phyloP scores from a whole-genome alignment of 1,140 invertebrate species.

The Drosophila ercepeae region DNA sequence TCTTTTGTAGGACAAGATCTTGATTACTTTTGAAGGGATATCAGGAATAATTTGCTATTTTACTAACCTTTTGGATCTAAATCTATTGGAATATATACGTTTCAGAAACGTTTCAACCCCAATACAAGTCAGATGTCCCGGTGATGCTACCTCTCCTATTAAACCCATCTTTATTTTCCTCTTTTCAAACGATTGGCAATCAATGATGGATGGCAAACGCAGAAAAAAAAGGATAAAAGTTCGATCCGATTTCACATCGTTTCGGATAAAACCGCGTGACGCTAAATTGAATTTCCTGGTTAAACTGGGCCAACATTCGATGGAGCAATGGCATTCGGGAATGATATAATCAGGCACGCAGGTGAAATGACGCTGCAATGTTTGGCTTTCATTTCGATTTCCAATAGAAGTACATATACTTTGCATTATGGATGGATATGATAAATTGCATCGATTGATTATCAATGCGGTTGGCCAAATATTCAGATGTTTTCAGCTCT shows the following conservation, averaged over 20 bases:
- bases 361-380: slow-evolving; percentile 53
- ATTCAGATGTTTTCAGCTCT: background rate
- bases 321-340: background rate
- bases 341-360: slow-evolving; percentile 21
- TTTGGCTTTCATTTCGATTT: slow-evolving; percentile 45
- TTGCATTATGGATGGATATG: slow-evolving; percentile 35
- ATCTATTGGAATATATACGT: too few species aligned
- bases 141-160: too few species aligned
- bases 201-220: background rate
- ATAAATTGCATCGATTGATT: slow-evolving; percentile 45
- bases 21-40: too few species aligned
- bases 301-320: slow-evolving; percentile 30
- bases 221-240: slow-evolving; percentile 10
- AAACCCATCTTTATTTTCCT: background rate
- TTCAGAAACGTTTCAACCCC: too few species aligned
- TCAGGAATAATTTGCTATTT: too few species aligned
- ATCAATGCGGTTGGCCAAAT: slow-evolving; percentile 4
- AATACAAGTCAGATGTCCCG: too few species aligned
- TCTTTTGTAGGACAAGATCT: too few species aligned
- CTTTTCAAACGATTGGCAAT: background rate
- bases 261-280: slow-evolving; percentile 42
- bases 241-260: slow-evolving; percentile 59
- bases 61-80: too few species aligned
- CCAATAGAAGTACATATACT: slow-evolving; percentile 20
- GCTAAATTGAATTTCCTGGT: slow-evolving; percentile 67